Conservation (phyloP, 2,797 vertebrate species). For the Pristis pectinata region DNA sequence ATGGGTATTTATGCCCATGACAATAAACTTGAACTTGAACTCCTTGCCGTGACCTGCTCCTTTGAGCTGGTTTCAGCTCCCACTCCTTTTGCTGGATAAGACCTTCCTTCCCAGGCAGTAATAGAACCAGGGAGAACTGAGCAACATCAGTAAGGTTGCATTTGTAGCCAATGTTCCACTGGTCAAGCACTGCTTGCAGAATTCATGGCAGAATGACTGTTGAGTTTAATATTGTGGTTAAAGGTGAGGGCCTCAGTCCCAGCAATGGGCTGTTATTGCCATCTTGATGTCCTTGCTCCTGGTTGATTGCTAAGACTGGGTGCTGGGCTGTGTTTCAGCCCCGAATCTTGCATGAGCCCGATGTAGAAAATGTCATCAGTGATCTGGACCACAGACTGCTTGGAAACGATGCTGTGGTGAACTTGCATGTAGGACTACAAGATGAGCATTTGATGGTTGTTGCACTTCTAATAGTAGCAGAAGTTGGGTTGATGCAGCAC, state of each 20-base stretch:
- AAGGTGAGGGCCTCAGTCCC: background rate
- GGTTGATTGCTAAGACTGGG: no score
- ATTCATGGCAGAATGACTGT: background rate
- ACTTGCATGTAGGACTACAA: background rate
- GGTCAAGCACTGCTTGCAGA: background rate
- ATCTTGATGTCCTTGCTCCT: no score
- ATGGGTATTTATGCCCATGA: no score
- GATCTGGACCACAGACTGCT: background rate
- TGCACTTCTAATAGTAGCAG: background rate
- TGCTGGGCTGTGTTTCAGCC: background rate
- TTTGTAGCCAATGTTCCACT: background rate
- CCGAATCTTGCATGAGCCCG: background rate
- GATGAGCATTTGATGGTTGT: background rate
- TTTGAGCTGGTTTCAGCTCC: background rate
- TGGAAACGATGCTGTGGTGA: background rate
- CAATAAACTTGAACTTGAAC: no score
- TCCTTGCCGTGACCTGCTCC: background rate
- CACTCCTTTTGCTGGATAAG: background rate
- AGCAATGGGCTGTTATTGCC: no score
- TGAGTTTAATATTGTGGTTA: background rate
- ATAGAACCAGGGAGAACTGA: background rate
- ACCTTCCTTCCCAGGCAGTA: background rate
- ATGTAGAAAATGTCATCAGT: background rate
- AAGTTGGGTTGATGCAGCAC: background rate
- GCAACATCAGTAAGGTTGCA: background rate